Base-by-base conservation (phyloP, 1,140 invertebrate species). In the Rhopalosiphum padi region DNA sequence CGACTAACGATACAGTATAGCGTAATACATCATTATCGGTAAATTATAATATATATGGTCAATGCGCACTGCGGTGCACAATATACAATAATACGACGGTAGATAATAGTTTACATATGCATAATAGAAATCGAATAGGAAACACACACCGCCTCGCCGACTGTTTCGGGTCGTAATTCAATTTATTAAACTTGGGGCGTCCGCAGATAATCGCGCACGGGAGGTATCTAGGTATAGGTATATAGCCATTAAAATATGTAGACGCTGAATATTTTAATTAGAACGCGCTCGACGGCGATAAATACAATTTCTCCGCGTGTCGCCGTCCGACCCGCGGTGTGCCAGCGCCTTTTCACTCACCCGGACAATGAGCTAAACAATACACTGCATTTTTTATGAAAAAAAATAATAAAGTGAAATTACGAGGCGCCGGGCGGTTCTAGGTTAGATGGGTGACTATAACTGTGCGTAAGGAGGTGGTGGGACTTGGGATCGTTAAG, bases 131-230 rank as follows among this genome's bases (percentile, higher is more conserved):
- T 86, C 41, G 7, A 46, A 46, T 86, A n/a, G 86, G 46, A 30
- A n/a, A 35, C 48, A 18, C 48, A 18, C 37, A 43, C 86, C 30
- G 43, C 30, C 25, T 35, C 35, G 9, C 22, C 83, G 37, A 41
- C 23, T 23, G 37, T 8, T 83, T n/a, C 7, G 5, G 22, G 25
- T 88, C 87, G 87, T 51, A 51, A 88, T 88, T 88, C 87, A 51
- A 88, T 51, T 88, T 53, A 51, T 53, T 35, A 51, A 23, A 88
- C 48, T 88, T 53, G 87, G 87, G 87, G 87, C 21, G 86, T n/a
- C 83, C 41, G 37, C 22, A 46, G 41, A 86, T 86, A 86, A 46
- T 46, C 43, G 41, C 85, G 8, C 41, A 15, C 41, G 11, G 23
- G 11, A 23, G 41, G 60, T 77, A n/a, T n/a, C 4, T n/a, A 77